Evolutionary conservation across 2,113 vertebrate species (phyloP).

Genomic region (Sturnus vulgaris): DNA sequence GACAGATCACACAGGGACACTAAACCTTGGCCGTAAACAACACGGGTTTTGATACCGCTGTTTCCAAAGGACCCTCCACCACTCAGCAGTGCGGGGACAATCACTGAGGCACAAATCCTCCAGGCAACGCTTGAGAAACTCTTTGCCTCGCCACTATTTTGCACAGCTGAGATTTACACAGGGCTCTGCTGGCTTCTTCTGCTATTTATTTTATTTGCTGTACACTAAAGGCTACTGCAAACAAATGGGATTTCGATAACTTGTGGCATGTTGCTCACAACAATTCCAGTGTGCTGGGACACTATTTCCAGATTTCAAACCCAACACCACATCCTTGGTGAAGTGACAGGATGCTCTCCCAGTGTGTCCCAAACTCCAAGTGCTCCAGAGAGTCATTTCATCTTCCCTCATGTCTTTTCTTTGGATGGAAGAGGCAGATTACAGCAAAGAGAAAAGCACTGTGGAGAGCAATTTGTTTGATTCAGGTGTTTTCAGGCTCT

Average conservation of each 20-base stretch:
- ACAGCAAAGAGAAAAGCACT: background rate
- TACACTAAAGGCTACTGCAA: background rate
- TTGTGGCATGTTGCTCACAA: background rate
- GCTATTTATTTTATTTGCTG: background rate
- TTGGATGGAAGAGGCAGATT: background rate
- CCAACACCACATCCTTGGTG: background rate
- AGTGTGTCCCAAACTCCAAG: background rate
- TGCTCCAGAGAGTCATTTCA: background rate
- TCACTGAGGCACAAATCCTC: background rate
- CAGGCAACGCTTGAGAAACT: background rate
- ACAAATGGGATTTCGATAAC: background rate
- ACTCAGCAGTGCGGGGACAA: background rate
- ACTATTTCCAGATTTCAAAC: background rate
- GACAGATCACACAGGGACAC: constrained; percentile 46
- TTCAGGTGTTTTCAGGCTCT: background rate
- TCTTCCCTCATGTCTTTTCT: background rate
- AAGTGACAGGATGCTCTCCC: background rate
- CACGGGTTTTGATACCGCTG: background rate
- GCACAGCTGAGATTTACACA: background rate
- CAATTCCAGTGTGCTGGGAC: background rate
- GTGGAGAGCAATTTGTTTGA: background rate
- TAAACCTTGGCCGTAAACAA: constrained; percentile 59
- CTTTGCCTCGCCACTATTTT: background rate
- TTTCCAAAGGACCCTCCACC: background rate
- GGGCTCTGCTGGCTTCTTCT: background rate